Evolutionary conservation across 23 tunicate species (phyloP), one percentile per base, ranked within the genome.

Genomic region (Trididemnum clinides): DNA sequence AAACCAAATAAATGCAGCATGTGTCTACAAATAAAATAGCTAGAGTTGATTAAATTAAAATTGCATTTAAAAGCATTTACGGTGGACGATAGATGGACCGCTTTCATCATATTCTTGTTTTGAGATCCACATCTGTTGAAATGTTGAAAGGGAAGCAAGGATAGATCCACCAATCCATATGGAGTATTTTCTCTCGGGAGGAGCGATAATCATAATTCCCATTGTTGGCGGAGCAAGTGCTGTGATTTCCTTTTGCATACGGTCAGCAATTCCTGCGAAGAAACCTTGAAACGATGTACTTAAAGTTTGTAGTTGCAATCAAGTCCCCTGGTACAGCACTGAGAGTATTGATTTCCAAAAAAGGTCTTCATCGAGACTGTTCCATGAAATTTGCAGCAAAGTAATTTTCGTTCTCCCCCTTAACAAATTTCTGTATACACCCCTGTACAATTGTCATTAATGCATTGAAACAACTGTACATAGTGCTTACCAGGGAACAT

Each of bases 401-500:
- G n/a, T n/a, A n/a, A n/a, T n/a, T n/a, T n/a, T n/a, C n/a, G n/a
- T n/a, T n/a, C n/a, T n/a, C n/a, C n/a, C n/a, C n/a, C n/a, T n/a
- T n/a, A n/a, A n/a, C n/a, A n/a, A n/a, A n/a, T n/a, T n/a, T n/a
- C n/a, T n/a, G n/a, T n/a, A n/a, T n/a, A n/a, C n/a, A n/a, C n/a
- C n/a, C n/a, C n/a, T n/a, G n/a, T n/a, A n/a, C n/a, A n/a, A n/a
- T n/a, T n/a, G n/a, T n/a, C n/a, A n/a, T n/a, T n/a, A n/a, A n/a
- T n/a, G n/a, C n/a, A n/a, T n/a, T n/a, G n/a, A n/a, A n/a, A n/a
- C n/a, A n/a, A n/a, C n/a, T n/a, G n/a, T n/a, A n/a, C n/a, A n/a
- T n/a, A n/a, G 6, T 62, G 4, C 72, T 64, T 82, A 82, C 97
- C 97, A 22, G 97, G 97, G 93, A 87, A 92, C 97, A 92, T 92